Evolutionary conservation across 2,888 invertebrate genomes (phyloP).

Genomic region (Synanthedon formicaeformis): DNA sequence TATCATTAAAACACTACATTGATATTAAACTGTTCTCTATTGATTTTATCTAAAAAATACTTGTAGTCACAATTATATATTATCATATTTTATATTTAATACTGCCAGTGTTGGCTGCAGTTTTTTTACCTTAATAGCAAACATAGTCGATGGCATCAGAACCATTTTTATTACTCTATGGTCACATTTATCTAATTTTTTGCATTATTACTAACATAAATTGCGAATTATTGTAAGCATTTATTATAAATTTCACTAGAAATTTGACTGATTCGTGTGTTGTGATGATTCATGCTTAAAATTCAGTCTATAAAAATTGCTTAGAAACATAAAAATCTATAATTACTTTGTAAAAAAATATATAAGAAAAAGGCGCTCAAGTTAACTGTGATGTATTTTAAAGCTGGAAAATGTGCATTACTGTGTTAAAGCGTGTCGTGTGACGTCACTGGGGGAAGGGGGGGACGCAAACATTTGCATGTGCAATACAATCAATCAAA

Average conservation of each 20-base stretch:
- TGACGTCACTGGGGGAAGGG: neutral
- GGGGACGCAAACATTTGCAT: too few species aligned
- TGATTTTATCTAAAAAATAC: conserved; percentile 35
- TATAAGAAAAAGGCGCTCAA: conserved; percentile 9
- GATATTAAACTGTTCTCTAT: conserved; percentile 19
- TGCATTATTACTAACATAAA: conserved; percentile 21
- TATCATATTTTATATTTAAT: conserved; percentile 25
- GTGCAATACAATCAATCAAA: too few species aligned
- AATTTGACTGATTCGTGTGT: conserved; percentile 34
- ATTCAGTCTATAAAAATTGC: conserved; percentile 44
- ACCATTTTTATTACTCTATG: neutral
- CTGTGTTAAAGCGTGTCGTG: neutral
- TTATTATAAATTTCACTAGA: conserved; percentile 8
- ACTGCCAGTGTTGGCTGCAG: conserved; percentile 52
- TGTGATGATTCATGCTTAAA: conserved; percentile 45
- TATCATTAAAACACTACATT: conserved; percentile 21
- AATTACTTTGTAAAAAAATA: conserved; percentile 9
- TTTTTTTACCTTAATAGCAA: conserved; percentile 13
- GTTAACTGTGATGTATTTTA: conserved; percentile 32
- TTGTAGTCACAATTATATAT: conserved; percentile 20
- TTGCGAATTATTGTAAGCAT: conserved; percentile 21
- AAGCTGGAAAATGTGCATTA: conserved; percentile 55
- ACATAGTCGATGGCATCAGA: conserved; percentile 14
- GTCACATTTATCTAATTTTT: conserved; percentile 15
- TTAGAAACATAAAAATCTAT: conserved; percentile 10